Evolutionary conservation across 2,888 invertebrate genomes (phyloP).

Genomic region (Amphimallon solstitiale): DNA sequence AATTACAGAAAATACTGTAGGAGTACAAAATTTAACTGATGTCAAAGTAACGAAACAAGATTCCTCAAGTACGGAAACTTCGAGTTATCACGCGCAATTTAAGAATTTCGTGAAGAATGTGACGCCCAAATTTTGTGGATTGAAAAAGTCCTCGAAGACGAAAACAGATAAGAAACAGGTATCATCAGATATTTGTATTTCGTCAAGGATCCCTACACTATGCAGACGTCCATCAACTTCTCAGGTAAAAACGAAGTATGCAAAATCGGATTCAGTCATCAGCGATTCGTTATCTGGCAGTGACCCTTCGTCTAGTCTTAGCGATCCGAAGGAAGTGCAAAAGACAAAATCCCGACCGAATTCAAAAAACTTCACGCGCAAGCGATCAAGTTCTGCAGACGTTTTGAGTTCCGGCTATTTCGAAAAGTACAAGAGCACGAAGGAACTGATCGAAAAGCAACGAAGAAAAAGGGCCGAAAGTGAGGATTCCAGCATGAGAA

Average conservation of each 20-base stretch:
- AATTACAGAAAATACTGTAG: background rate
- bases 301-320: conserved; percentile 12
- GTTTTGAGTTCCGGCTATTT: conserved; percentile 28
- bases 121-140: conserved; percentile 29
- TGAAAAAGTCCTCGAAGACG: conserved; percentile 10
- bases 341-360: background rate
- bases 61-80: conserved; percentile 34
- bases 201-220: conserved; percentile 1
- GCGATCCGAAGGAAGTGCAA: background rate
- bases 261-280: background rate
- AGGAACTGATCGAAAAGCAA: conserved; percentile 26
- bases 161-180: background rate
- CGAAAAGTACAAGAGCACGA: conserved; percentile 31
- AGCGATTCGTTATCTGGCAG: conserved; percentile 17
- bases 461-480: conserved; percentile 10
- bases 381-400: conserved; percentile 30
- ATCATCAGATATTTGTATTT: background rate
- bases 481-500: background rate
- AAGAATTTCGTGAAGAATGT: conserved; percentile 37
- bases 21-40: background rate
- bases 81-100: conserved; percentile 36
- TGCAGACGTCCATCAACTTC: background rate
- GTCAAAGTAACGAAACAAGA: background rate
- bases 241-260: background rate
- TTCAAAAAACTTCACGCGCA: conserved; percentile 12